phyloP scores from a whole-genome alignment of 2,888 invertebrate genomes.

The Dimorphilus gyrociliatus region DNA sequence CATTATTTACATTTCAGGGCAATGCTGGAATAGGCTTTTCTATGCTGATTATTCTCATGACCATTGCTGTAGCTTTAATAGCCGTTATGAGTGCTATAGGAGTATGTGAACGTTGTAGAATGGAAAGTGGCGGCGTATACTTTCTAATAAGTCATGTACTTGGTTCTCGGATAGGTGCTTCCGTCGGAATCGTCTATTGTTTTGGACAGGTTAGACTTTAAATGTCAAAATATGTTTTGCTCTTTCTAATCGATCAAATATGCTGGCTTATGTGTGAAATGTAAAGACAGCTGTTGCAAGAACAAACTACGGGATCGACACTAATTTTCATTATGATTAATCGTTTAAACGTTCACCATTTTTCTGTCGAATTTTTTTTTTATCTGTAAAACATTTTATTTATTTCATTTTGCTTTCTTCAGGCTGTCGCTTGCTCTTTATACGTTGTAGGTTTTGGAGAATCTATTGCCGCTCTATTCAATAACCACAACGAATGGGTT shows the following conservation, averaged over 20 bases:
- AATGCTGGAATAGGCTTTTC: constrained; percentile 42
- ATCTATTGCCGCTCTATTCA: constrained; percentile 71
- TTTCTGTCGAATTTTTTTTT: constrained; percentile 2
- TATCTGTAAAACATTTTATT: constrained; percentile 2
- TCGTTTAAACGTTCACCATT: neutral
- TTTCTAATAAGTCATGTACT: constrained; percentile 82
- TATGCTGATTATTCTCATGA: constrained; percentile 38
- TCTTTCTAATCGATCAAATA: too few species aligned
- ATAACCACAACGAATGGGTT: constrained; percentile 50
- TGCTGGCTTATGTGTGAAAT: too few species aligned
- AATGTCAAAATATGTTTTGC: too few species aligned
- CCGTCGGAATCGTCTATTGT: constrained; percentile 79
- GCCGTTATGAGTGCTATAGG: constrained; percentile 87
- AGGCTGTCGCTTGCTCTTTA: constrained; percentile 88
- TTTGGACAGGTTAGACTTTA: constrained; percentile 66
- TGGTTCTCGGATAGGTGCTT: constrained; percentile 79
- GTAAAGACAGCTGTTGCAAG: too few species aligned
- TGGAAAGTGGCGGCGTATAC: constrained; percentile 94
- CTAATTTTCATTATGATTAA: too few species aligned
- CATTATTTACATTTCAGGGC: constrained; percentile 39
- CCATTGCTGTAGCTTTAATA: constrained; percentile 71
- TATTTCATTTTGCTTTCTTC: constrained; percentile 20
- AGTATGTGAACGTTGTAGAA: constrained; percentile 80
- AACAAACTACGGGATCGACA: too few species aligned
- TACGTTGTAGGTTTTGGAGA: constrained; percentile 94